These are phyloP conservation scores for Yponomeuta sedellus DNA, from an alignment of 2,888 invertebrate genomes.

Conservation along the genomic window DNA sequence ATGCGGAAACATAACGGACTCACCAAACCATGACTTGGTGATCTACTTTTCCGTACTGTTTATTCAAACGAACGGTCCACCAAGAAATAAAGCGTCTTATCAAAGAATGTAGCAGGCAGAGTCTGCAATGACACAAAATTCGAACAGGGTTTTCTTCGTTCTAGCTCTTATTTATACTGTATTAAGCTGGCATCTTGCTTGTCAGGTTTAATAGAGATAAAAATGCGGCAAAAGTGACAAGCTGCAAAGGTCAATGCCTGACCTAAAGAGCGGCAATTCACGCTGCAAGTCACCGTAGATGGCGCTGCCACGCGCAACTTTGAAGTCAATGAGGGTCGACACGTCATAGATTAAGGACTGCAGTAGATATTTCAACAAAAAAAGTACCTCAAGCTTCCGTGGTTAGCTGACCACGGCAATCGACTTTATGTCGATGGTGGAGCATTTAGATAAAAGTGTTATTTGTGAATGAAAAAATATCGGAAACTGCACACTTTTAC, in stretches of 20 bases:
- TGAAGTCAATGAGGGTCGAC: not conserved
- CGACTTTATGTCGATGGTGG: too few relatives aligned
- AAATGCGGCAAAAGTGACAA: conserved; percentile 2
- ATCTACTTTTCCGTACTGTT: not conserved
- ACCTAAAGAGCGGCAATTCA: conserved; percentile 21
- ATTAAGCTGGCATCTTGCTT: not conserved
- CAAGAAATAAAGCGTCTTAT: not conserved
- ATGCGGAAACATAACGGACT: not conserved
- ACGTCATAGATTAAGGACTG: not conserved
- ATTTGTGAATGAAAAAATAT: too few relatives aligned
- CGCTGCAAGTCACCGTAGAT: conserved; percentile 29
- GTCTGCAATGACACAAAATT: not conserved
- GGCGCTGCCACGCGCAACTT: conserved; percentile 17
- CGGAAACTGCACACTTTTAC: too few relatives aligned
- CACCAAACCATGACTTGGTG: too few relatives aligned
- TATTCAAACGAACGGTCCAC: not conserved
- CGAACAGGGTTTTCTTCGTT: not conserved
- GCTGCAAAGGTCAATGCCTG: conserved; percentile 20
- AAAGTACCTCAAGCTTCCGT: too few relatives aligned
- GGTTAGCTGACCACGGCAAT: too few relatives aligned
- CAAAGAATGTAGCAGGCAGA: not conserved
- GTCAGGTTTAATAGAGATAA: not conserved
- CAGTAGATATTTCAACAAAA: too few relatives aligned
- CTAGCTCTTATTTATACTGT: not conserved
- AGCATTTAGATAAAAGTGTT: too few relatives aligned